A percentile compares a stretch with the other conserved stretches of the same genome.
phyloP scores from a whole-genome alignment of 2,888 invertebrate genomes.

The Anticlea derivata region DNA sequence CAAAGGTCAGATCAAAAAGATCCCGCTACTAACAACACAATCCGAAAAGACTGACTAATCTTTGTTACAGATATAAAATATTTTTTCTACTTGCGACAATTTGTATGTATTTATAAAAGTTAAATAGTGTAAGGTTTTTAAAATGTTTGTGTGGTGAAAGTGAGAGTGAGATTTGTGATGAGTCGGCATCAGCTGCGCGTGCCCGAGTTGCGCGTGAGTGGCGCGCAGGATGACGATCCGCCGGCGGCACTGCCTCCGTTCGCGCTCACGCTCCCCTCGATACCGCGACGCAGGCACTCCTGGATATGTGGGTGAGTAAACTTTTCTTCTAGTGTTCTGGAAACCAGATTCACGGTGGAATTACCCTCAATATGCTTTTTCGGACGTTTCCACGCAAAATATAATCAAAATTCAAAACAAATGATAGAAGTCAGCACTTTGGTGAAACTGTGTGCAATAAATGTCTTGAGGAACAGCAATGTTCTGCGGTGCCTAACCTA shows the following conservation, averaged over 20 bases:
- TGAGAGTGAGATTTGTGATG: slow-evolving; percentile 76
- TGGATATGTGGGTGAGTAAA: slow-evolving; percentile 90
- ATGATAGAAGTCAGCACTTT: no score
- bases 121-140: slow-evolving; percentile 24
- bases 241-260: slow-evolving; percentile 71
- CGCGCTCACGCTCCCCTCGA: slow-evolving; percentile 78
- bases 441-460: no score
- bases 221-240: slow-evolving; percentile 75
- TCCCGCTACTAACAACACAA: slow-evolving; percentile 47
- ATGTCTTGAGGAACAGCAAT: no score
- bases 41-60: slow-evolving; percentile 30
- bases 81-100: slow-evolving; percentile 5
- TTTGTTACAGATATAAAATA: slow-evolving; percentile 10
- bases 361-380: no score
- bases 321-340: no score
- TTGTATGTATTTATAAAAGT: slow-evolving; percentile 17
- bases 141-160: slow-evolving; percentile 32
- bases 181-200: slow-evolving; percentile 85
- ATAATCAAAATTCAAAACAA: no score
- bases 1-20: slow-evolving; percentile 6
- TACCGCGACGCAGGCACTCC: slow-evolving; percentile 87
- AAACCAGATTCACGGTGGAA: no score
- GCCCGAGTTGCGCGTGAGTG: slow-evolving; percentile 87
- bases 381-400: no score
- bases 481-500: no score